phyloP scores from a whole-genome alignment of 2,888 invertebrate species.

The Prosapia bicincta region DNA sequence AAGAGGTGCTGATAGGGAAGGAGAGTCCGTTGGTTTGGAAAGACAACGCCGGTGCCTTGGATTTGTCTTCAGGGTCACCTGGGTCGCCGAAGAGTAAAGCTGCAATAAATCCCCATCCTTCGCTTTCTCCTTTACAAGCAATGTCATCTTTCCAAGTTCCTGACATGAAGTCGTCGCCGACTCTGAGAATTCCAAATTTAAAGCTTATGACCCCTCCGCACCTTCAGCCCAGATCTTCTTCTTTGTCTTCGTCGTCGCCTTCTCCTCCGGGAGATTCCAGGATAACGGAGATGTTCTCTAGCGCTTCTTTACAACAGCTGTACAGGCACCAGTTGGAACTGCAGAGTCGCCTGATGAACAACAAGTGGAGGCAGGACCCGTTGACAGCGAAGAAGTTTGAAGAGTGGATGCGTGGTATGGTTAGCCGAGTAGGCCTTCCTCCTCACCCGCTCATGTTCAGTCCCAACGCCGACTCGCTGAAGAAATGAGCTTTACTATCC shows the following conservation, averaged over 20 bases:
- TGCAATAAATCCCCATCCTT: not conserved
- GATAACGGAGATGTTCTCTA: slow-evolving; percentile 10
- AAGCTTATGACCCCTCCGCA: slow-evolving; percentile 13
- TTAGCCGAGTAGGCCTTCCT: slow-evolving; percentile 19
- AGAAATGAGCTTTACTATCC: no score
- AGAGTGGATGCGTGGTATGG: slow-evolving; percentile 26
- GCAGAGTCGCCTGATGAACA: slow-evolving; percentile 24
- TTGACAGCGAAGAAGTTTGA: slow-evolving; percentile 22
- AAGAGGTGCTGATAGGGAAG: slow-evolving; percentile 25
- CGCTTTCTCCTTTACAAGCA: slow-evolving; percentile 4
- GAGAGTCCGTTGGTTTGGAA: slow-evolving; percentile 16
- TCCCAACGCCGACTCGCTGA: slow-evolving; percentile 11
- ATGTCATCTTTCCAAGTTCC: slow-evolving; percentile 20
- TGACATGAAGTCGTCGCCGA: slow-evolving; percentile 1
- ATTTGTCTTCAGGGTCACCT: slow-evolving; percentile 25
- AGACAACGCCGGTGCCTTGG: slow-evolving; percentile 25
- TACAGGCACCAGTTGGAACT: slow-evolving; percentile 26
- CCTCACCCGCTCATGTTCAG: slow-evolving; percentile 28
- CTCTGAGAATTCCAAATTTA: slow-evolving; percentile 13
- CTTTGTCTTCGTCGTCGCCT: slow-evolving; percentile 15
- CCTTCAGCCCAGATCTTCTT: slow-evolving; percentile 13
- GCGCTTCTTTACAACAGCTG: slow-evolving; percentile 20
- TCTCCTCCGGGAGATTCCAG: slow-evolving; percentile 5
- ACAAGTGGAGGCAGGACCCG: slow-evolving; percentile 12
- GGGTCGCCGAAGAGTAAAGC: not conserved